phyloP scores from a whole-genome alignment of 1,140 invertebrate species.

The Bombus pascuorum region DNA sequence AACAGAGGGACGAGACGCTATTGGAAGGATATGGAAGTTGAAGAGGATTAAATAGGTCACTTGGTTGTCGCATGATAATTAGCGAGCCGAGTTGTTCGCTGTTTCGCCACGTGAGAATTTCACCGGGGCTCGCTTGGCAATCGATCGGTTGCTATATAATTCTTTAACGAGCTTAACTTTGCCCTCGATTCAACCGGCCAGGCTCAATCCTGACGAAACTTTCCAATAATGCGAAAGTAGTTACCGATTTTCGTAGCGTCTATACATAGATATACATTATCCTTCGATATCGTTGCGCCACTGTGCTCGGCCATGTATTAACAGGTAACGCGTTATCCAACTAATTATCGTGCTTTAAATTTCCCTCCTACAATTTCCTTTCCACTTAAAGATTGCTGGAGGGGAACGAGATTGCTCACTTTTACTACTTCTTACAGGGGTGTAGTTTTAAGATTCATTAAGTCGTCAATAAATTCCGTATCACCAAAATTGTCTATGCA shows the following conservation, averaged over 20 bases:
- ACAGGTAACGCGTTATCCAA: not conserved
- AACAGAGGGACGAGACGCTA: slow-evolving; percentile 17
- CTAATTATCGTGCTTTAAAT: no score
- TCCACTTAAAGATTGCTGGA: no score
- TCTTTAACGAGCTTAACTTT: slow-evolving; percentile 73
- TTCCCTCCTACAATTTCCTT: no score
- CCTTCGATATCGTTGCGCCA: not conserved
- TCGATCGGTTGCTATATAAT: slow-evolving; percentile 66
- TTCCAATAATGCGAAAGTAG: slow-evolving; percentile 72
- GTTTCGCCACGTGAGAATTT: slow-evolving; percentile 63
- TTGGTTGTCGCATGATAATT: slow-evolving; percentile 27
- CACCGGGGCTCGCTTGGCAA: slow-evolving; percentile 38
- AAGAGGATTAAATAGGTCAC: slow-evolving; percentile 41
- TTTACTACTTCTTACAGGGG: no score
- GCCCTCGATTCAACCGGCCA: slow-evolving; percentile 40
- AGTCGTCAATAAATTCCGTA: no score
- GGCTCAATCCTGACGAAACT: slow-evolving; percentile 64
- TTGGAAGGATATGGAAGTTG: slow-evolving; percentile 34
- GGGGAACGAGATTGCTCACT: no score
- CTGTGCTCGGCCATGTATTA: slow-evolving; percentile 3
- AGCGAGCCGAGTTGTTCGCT: slow-evolving; percentile 26
- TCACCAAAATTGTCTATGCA: no score
- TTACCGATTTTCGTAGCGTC: slow-evolving; percentile 67
- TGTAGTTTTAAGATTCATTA: no score
- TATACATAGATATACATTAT: slow-evolving; percentile 36